Conservation (phyloP, 2,113 vertebrate genomes). For the Nothocercus nigrocapillus region DNA sequence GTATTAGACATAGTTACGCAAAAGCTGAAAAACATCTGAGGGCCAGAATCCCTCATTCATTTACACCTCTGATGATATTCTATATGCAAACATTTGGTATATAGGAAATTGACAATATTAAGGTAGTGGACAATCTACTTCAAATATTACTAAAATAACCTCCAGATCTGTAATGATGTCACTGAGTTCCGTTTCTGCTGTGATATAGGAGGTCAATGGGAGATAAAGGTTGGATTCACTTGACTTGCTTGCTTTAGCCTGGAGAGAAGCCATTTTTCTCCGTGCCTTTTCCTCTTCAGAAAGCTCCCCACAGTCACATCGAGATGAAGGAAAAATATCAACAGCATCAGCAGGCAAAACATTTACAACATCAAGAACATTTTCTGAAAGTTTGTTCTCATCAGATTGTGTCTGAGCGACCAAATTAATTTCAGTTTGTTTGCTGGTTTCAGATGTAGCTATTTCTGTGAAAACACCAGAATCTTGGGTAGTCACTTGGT, state of each 20-base stretch:
- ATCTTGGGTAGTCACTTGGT: conserved; percentile 18
- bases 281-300: conserved; percentile 79
- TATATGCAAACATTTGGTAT: background rate
- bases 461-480: conserved; percentile 20
- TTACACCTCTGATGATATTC: background rate
- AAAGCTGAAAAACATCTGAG: background rate
- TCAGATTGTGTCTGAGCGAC: background rate
- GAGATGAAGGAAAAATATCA: conserved; percentile 71
- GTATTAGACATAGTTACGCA: background rate
- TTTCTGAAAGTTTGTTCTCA: conserved; percentile 60
- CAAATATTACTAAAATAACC: conserved; percentile 78
- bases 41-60: background rate
- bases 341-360: conserved; percentile 81
- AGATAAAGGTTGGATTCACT: conserved; percentile 81
- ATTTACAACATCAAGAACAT: conserved; percentile 71
- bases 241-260: conserved; percentile 75
- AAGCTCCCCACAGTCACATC: conserved; percentile 66
- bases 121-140: background rate
- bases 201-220: conserved; percentile 90
- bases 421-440: conserved; percentile 30
- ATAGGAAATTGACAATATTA: background rate
- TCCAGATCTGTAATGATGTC: conserved; percentile 90
- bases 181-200: conserved; percentile 89
- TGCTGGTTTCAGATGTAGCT: conserved; percentile 12
- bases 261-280: conserved; percentile 85